Evolutionary conservation across 1,140 invertebrate genomes (phyloP).

Genomic region (Mycetomoellerius zeteki): DNA sequence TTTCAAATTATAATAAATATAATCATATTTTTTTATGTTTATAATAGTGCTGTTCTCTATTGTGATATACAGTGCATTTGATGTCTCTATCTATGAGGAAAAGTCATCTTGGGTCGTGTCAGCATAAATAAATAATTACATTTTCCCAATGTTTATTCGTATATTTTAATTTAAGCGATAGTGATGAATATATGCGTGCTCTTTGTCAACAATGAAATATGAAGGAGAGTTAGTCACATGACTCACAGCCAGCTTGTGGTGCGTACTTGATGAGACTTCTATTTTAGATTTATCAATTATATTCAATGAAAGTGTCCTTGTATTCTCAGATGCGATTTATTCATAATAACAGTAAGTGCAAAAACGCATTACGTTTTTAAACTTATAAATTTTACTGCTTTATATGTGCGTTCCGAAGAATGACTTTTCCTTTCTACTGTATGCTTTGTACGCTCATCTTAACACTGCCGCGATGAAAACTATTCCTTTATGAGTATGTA

Average conservation of each 20-base stretch:
- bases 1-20: conserved; percentile 87
- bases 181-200: conserved; percentile 40
- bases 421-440: conserved; percentile 80
- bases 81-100: conserved; percentile 82
- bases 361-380: background rate
- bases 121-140: conserved; percentile 65
- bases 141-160: conserved; percentile 57
- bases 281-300: conserved; percentile 34
- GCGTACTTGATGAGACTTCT: conserved; percentile 56
- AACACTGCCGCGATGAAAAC: conserved; percentile 70
- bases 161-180: conserved; percentile 68
- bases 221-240: conserved; percentile 6
- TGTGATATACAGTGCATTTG: conserved; percentile 84
- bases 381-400: background rate
- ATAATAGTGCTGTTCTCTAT: conserved; percentile 84
- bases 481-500: conserved; percentile 35
- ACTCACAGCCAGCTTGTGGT: conserved; percentile 73
- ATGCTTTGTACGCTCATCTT: conserved; percentile 74
- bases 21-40: conserved; percentile 84
- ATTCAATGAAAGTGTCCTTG: background rate
- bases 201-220: conserved; percentile 64
- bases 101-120: conserved; percentile 81
- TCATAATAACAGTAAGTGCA: background rate
- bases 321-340: background rate
- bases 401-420: conserved; percentile 64